These are phyloP conservation scores for Polymixis flavicincta DNA, from an alignment of 2,888 invertebrate species.

Conservation along the genomic window DNA sequence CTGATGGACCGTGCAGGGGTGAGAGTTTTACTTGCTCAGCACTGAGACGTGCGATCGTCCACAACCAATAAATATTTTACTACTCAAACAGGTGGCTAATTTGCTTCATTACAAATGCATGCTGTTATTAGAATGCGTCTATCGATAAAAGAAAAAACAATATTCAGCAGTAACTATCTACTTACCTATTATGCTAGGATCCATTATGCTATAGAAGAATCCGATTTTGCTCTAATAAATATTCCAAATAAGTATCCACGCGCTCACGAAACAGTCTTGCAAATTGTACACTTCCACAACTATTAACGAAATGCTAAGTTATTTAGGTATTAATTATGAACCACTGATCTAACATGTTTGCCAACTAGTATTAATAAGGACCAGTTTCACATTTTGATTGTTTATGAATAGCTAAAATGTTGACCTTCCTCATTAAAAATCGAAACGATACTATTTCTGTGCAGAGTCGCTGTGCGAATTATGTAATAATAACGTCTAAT, in stretches of 20 bases:
- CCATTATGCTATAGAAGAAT: constrained; percentile 4
- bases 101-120: neutral
- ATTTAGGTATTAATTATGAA: neutral
- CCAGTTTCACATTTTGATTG: neutral
- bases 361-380: neutral
- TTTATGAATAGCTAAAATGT: neutral
- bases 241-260: neutral
- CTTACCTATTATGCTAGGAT: constrained; percentile 6
- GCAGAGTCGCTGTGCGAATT: neutral
- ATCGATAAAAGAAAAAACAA: neutral
- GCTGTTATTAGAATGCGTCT: neutral
- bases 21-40: constrained; percentile 1
- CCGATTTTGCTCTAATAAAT: neutral
- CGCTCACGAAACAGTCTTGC: neutral
- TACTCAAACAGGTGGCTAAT: neutral
- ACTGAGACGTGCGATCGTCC: neutral
- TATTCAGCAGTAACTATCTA: neutral
- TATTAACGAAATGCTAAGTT: constrained; percentile 3
- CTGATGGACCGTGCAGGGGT: constrained; percentile 12
- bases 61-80: neutral
- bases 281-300: neutral
- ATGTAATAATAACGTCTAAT: neutral
- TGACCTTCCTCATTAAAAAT: constrained; percentile 15
- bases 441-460: constrained; percentile 6
- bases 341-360: constrained; percentile 1